A percentile compares a stretch with the other conserved stretches of the same genome.
These are phyloP conservation scores for Petrocephalus zakoni DNA, from an alignment of 2,113 vertebrate species.

Conservation along the genomic window DNA sequence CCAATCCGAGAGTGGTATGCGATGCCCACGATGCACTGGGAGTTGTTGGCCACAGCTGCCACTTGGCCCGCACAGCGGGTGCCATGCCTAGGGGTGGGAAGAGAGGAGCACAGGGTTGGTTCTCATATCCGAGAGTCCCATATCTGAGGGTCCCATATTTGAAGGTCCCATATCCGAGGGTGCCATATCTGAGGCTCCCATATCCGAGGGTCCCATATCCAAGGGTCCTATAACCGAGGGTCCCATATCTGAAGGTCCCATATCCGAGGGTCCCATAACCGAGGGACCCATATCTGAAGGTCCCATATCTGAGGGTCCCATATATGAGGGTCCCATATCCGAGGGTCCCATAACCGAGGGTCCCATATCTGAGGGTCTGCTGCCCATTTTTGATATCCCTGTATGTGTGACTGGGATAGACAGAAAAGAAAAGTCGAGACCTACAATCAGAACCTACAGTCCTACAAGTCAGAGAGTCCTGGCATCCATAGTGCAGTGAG, in stretches of 20 bases:
- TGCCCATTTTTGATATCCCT: background rate
- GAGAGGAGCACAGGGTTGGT: constrained; percentile 37
- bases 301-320: no score
- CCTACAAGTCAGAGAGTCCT: background rate
- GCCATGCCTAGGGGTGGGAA: constrained; percentile 75
- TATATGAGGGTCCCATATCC: no score
- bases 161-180: no score
- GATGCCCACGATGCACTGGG: constrained; percentile 83
- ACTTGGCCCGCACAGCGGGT: constrained; percentile 91
- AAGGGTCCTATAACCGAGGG: no score
- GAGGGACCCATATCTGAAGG: no score
- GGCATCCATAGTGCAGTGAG: background rate
- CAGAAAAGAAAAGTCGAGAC: background rate
- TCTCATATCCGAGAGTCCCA: background rate
- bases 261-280: no score
- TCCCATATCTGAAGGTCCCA: no score
- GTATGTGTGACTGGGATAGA: background rate
- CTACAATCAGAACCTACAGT: background rate
- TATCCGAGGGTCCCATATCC: no score
- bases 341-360: no score
- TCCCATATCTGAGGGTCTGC: background rate
- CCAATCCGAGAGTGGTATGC: constrained; percentile 89
- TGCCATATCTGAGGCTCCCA: no score
- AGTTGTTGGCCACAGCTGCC: constrained; percentile 86
- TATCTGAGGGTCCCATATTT: background rate